Conservation (phyloP, 2,113 vertebrate species). For the Petrocephalus zakoni region DNA sequence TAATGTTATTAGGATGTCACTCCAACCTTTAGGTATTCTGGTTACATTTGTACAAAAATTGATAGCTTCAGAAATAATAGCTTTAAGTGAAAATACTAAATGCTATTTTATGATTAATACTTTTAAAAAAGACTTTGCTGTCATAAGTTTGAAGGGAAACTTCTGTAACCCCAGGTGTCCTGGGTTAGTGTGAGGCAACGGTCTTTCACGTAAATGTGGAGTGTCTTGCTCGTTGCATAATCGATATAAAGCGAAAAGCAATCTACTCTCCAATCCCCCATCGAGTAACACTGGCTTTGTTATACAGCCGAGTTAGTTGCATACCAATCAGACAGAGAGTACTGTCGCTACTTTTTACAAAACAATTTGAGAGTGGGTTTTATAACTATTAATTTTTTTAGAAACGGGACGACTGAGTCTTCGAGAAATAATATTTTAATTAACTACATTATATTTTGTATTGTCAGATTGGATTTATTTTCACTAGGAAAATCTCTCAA, state of each 20-base stretch:
- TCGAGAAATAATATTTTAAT: not conserved
- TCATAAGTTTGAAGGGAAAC: slow-evolving; percentile 12
- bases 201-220: slow-evolving; percentile 23
- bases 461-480: not conserved
- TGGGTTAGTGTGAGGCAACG: not conserved
- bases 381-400: not conserved
- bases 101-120: not conserved
- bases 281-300: slow-evolving; percentile 25
- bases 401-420: not conserved
- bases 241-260: slow-evolving; percentile 25
- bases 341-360: not conserved
- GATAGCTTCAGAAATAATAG: not conserved
- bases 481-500: no score
- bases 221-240: slow-evolving; percentile 21
- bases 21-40: not conserved
- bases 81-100: not conserved
- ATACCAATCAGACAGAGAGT: slow-evolving; percentile 3
- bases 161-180: slow-evolving; percentile 17
- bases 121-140: not conserved
- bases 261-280: slow-evolving; percentile 19
- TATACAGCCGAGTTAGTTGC: not conserved
- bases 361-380: not conserved
- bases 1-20: not conserved
- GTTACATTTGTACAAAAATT: not conserved
- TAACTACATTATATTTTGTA: not conserved